Evolutionary conservation across 1,140 invertebrate genomes (phyloP).

Genomic region (Bombus waltoni): DNA sequence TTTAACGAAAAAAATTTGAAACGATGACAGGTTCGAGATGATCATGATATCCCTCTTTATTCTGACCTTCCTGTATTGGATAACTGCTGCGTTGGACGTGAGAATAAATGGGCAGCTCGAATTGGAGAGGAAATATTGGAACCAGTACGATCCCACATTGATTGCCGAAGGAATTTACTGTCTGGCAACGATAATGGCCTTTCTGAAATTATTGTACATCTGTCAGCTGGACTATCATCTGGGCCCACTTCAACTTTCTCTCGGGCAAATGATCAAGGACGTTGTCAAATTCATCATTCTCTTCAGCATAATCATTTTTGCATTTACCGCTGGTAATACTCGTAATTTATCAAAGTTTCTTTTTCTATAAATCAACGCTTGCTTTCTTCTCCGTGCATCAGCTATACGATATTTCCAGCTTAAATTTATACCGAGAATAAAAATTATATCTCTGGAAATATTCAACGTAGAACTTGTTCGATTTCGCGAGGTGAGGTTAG

Average conservation of each 20-base stretch:
- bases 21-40: conserved; percentile 75
- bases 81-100: conserved; percentile 80
- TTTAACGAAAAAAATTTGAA: not conserved
- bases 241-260: conserved; percentile 84
- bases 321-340: conserved; percentile 81
- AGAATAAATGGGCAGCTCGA: conserved; percentile 77
- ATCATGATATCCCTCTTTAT: conserved; percentile 80
- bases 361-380: not conserved
- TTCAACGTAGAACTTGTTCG: too few species aligned
- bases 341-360: not conserved
- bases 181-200: conserved; percentile 89
- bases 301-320: conserved; percentile 83
- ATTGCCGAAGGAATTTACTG: conserved; percentile 89
- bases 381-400: not conserved
- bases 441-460: too few species aligned
- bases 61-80: conserved; percentile 83
- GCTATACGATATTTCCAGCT: too few species aligned
- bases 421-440: too few species aligned
- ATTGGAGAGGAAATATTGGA: conserved; percentile 87
- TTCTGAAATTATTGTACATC: conserved; percentile 83
- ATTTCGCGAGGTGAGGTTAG: too few species aligned
- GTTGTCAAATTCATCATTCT: conserved; percentile 84
- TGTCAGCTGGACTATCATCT: conserved; percentile 84
- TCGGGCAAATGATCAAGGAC: conserved; percentile 85
- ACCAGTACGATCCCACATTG: conserved; percentile 87